A percentile compares a stretch with the other conserved stretches of the same genome.
Conservation (phyloP, 2,888 invertebrate genomes). For the Hemistola chrysoprasaria region DNA sequence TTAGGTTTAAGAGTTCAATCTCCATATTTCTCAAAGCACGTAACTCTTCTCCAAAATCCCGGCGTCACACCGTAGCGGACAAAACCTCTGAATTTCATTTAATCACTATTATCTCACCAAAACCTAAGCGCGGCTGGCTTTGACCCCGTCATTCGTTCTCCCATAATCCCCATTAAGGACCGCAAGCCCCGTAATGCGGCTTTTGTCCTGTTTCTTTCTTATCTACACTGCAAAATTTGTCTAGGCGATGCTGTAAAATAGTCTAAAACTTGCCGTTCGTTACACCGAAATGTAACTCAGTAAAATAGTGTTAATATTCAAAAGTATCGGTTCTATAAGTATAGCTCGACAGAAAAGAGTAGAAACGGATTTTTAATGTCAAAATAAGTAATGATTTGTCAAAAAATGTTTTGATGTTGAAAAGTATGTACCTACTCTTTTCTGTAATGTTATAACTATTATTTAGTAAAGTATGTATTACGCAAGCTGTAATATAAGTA, state of each 20-base stretch:
- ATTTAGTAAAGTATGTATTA: too few species aligned
- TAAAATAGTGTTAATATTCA: too few species aligned
- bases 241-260: constrained; percentile 75
- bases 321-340: too few species aligned
- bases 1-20: too few species aligned
- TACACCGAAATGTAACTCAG: constrained; percentile 40
- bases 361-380: too few species aligned
- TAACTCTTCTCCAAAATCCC: constrained; percentile 20
- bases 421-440: too few species aligned
- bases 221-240: constrained; percentile 76
- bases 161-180: constrained; percentile 69
- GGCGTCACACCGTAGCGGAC: constrained; percentile 33
- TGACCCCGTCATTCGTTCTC: constrained; percentile 57
- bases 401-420: too few species aligned
- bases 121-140: constrained; percentile 55
- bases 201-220: constrained; percentile 77
- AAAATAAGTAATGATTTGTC: too few species aligned
- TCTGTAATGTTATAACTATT: too few species aligned
- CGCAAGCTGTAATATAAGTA: too few species aligned
- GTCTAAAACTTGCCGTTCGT: constrained; percentile 47
- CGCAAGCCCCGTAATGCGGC: constrained; percentile 64
- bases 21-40: not conserved
- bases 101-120: constrained; percentile 64
- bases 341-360: too few species aligned
- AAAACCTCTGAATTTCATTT: constrained; percentile 59